These are phyloP conservation scores for Okamejei kenojei DNA, from an alignment of 2,797 vertebrate genomes.

Conservation along the genomic window DNA sequence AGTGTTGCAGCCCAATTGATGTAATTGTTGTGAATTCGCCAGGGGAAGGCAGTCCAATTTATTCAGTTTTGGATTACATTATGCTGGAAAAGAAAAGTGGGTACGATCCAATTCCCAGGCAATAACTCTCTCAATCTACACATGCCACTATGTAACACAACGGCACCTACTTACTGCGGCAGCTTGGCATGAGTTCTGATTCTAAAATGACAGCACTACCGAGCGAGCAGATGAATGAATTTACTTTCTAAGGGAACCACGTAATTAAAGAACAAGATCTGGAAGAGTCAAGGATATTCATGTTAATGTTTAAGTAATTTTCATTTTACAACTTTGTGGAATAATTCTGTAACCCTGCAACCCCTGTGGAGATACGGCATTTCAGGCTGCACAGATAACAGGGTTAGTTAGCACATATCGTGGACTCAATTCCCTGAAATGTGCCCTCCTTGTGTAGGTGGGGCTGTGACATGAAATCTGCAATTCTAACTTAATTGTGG, in stretches of 20 bases:
- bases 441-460: background rate
- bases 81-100: no score
- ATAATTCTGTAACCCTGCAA: background rate
- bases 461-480: background rate
- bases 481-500: background rate
- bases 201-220: background rate
- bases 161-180: no score
- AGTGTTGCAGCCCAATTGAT: no score
- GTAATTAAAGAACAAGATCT: background rate
- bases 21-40: no score
- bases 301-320: background rate
- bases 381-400: background rate
- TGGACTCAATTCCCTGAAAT: background rate
- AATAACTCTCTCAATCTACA: no score
- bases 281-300: background rate
- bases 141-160: no score
- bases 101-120: no score
- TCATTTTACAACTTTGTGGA: background rate
- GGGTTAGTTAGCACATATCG: background rate
- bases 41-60: no score
- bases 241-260: background rate
- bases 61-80: no score
- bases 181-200: background rate
- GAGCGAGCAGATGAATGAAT: background rate
- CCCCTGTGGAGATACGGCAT: background rate